phyloP scores from a whole-genome alignment of 2,113 vertebrate genomes.

The Colinus virginianus region DNA sequence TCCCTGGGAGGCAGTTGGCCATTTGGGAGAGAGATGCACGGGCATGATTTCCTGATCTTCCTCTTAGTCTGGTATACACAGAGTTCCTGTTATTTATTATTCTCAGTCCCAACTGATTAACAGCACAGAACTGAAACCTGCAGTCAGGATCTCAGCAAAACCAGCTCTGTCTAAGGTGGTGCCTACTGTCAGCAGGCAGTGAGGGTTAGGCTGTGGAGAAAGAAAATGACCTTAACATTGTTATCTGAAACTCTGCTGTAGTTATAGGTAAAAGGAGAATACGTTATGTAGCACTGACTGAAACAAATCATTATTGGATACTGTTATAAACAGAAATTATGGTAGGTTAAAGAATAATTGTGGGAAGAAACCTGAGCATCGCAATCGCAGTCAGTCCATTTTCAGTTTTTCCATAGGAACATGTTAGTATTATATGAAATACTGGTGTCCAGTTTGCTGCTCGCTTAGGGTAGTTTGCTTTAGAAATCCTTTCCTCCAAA shows the following conservation, averaged over 20 bases:
- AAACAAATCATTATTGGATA: not conserved
- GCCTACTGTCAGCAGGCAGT: not conserved
- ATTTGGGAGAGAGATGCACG: not conserved
- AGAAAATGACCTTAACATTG: not conserved
- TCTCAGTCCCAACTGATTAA: constrained; percentile 40
- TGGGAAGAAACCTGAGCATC: not conserved
- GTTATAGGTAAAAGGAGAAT: not conserved
- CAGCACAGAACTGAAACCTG: not conserved
- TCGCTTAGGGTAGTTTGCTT: not conserved
- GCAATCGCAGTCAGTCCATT: not conserved
- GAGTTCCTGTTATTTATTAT: constrained; percentile 53
- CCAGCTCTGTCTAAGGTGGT: not conserved
- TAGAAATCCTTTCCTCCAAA: not conserved
- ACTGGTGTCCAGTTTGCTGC: not conserved
- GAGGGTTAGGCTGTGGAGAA: not conserved
- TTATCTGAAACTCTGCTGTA: not conserved
- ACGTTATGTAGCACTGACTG: not conserved
- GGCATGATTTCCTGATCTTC: constrained; percentile 12
- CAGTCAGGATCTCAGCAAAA: not conserved
- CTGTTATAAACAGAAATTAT: not conserved
- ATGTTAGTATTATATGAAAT: not conserved
- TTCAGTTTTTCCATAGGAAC: not conserved
- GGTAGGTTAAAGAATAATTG: not conserved
- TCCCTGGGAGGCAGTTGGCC: not conserved
- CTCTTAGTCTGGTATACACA: not conserved